Base-by-base conservation (phyloP, 2,113 vertebrate genomes). In the Acrocephalus arundinaceus region DNA sequence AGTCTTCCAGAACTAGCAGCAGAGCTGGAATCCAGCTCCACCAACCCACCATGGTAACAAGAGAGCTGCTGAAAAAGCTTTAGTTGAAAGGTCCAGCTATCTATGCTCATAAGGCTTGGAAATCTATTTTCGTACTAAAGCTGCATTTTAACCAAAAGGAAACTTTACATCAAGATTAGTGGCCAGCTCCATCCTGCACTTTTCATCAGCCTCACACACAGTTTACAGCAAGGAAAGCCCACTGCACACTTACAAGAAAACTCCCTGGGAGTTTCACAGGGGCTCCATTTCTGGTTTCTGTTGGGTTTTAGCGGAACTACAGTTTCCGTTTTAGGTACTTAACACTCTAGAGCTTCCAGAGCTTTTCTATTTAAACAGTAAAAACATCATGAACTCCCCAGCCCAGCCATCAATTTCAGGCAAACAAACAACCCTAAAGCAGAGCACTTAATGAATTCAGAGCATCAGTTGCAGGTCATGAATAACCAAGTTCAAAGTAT, bases 401-500 rank as follows among this genome's bases (percentile, higher is more conserved):
- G 48, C 57, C 31, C 1, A 1, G 24, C 46, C 57, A 63, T 25
- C 24, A 35, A 22, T 43, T 66, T n/a, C 18, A 71, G 24, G 22
- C 30, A 93, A 83, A 33, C 65, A 82, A 89, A 35, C 15, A 74
- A 52, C 7, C 45, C 39, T 51, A 70, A 33, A 90, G 46, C 71
- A 63, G 45, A 21, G 23, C 11, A 48, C 12, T 11, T 25, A 48
- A 75, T 25, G 37, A 86, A 63, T 18, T 41, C 28, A 45, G 49
- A 90, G 52, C 87, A 92, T 54, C 72, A 41, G n/a, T 33, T 54
- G 51, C 54, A 88, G 63, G 33, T 54, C 82, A 74, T 77, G 76
- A 91, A 94, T 52, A 90, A 59, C 59, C 30, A 71, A 87, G 91
- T 79, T 92, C 76, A 95, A 95, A 94, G 90, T 7, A 95, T 77